phyloP scores from a whole-genome alignment of 2,888 invertebrate genomes.

The Allygus modestus region DNA sequence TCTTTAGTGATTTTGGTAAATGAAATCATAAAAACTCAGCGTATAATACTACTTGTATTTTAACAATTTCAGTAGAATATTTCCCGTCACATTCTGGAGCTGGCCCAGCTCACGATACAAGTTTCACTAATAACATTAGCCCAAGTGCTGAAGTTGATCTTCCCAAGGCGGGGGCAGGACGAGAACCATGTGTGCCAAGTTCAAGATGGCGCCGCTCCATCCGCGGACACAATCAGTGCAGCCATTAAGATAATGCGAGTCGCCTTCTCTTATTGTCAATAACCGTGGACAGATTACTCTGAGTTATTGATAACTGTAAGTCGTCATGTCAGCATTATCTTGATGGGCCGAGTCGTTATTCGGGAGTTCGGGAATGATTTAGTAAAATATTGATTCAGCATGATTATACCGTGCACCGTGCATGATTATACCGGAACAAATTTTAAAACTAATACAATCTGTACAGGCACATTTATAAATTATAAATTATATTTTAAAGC shows the following conservation, averaged over 20 bases:
- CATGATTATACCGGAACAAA: no score
- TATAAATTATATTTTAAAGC: no score
- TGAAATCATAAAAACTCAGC: no score
- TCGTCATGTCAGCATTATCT: slow-evolving; percentile 53
- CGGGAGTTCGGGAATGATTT: not conserved
- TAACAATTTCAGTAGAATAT: not conserved
- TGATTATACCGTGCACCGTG: no score
- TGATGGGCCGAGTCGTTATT: slow-evolving; percentile 1
- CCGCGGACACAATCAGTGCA: slow-evolving; percentile 35
- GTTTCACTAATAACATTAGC: slow-evolving; percentile 2
- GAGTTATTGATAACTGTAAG: not conserved
- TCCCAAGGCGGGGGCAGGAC: no score
- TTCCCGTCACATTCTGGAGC: not conserved
- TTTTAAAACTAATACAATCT: no score
- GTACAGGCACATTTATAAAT: no score
- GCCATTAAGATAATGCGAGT: slow-evolving; percentile 39
- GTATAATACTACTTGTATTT: no score
- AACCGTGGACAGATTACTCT: slow-evolving; percentile 10
- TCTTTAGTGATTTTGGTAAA: no score
- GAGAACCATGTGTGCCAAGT: slow-evolving; percentile 20
- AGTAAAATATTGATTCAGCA: not conserved
- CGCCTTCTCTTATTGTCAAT: slow-evolving; percentile 30
- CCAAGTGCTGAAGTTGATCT: not conserved
- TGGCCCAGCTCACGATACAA: not conserved
- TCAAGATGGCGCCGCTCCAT: slow-evolving; percentile 33